Base-by-base conservation (phyloP, 2,888 invertebrate genomes). In the Panopea generosa region DNA sequence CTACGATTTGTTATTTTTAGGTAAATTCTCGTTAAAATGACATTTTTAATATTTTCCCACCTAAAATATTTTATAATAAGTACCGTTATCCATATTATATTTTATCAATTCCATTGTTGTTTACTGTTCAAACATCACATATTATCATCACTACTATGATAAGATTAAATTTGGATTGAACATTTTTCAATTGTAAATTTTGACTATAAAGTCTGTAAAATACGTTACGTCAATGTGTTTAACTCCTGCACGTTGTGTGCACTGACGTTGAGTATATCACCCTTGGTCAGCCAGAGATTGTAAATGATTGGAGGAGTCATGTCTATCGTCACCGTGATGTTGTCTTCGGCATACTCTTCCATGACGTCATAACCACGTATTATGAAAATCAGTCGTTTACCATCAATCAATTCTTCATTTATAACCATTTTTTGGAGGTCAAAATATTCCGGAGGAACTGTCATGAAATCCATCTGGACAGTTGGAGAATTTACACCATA, bases 201-300 rank as follows among this genome's bases (percentile, higher is more conserved):
- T n/a, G n/a, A n/a, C n/a, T n/a, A n/a, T n/a, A n/a, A n/a, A n/a
- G n/a, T n/a, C n/a, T n/a, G n/a, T n/a, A n/a, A n/a, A n/a, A n/a
- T n/a, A n/a, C n/a, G n/a, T 73, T 77, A 84, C 84, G 78, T 82
- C 33, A 84, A 59, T 29, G 80, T 62, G 9, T 59, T 62, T 16
- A 84, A 71, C 49, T 82, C 84, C 33, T 68, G 47, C 2, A 77
- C 47, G 16, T 69, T 80, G 45, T 82, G 82, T 4, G 82, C 84
- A 60, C 76, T 80, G 18, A 84, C 67, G 59, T 84, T 82, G 14
- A 82, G 43, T 24, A 78, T 50, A 67, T 82, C 72, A 1, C 82
- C 84, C 29, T 78, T 65, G 20, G 84, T 77, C 1, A 84, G 59
- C 84, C 84, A 84, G 0, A 84, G 45, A 45, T 80, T 50, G 22